phyloP scores from a whole-genome alignment of 2,113 vertebrate genomes.

The Rhinoderma darwinii region DNA sequence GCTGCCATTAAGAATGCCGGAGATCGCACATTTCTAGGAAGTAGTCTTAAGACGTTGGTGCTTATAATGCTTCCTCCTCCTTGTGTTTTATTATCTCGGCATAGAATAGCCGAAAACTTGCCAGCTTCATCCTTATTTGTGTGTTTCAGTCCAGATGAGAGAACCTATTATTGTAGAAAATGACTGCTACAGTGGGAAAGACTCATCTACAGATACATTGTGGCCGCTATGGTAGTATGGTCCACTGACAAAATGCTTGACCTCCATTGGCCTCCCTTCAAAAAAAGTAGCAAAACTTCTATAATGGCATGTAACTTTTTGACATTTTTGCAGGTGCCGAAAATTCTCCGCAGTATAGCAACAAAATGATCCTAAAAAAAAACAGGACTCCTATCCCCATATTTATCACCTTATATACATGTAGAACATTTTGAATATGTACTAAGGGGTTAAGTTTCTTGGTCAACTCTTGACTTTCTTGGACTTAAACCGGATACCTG shows the following conservation, averaged over 20 bases:
- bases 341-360: too few species aligned
- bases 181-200: not conserved
- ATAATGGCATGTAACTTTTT: too few species aligned
- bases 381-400: too few species aligned
- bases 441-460: not conserved
- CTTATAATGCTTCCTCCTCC: conserved; percentile 7
- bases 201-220: not conserved
- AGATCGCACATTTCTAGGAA: not conserved
- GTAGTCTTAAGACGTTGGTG: not conserved
- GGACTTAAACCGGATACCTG: conserved; percentile 14
- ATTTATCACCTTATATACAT: too few species aligned
- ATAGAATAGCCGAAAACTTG: not conserved
- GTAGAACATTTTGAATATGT: too few species aligned
- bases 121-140: not conserved
- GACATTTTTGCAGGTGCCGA: too few species aligned
- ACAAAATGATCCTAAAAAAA: too few species aligned
- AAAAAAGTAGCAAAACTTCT: too few species aligned
- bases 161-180: not conserved
- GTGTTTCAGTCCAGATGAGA: not conserved
- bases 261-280: too few species aligned
- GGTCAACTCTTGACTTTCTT: not conserved
- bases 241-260: too few species aligned
- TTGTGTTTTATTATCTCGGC: not conserved
- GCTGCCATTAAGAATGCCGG: not conserved
- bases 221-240: too few species aligned